Base-by-base conservation (phyloP, 2,113 vertebrate genomes). In the Anarhynchus alexandrinus region DNA sequence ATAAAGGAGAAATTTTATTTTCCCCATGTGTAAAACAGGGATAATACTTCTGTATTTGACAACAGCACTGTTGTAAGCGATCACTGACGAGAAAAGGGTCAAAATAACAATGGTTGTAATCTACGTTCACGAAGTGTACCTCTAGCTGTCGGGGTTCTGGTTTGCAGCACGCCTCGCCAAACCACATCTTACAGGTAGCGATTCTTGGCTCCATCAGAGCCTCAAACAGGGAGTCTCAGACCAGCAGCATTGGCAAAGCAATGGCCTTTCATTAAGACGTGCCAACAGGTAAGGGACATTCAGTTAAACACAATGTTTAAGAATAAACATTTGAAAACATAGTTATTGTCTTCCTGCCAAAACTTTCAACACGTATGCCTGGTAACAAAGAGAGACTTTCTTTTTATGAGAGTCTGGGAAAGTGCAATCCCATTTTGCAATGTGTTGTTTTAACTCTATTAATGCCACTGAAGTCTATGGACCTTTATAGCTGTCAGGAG, bases 101-200 rank as follows among this genome's bases (percentile, higher is more conserved):
- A 15, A 47, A 69, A 45, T n/a, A n/a, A 61, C 12, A 7, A 3
- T 0, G 5, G 57, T 5, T 42, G 16, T 34, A 23, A 21, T 11
- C 11, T 19, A 54, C 2, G 0, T 30, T 19, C 32, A 38, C 1
- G 2, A 34, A 34, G 4, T 0, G 0, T 10, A n/a, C 34, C 65
- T 25, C 49, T 17, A 18, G 47, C 32, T 26, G 36, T 2, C 15
- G 11, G 62, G 32, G 64, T 30, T 47, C 58, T 17, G 47, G 29
- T 25, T 25, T 49, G 59, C 42, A 32, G 59, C 20, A 54, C 0
- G 1, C 10, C 45, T n/a, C n/a, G 23, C 76, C 47, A 61, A 17
- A 19, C 34, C 18, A 5, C 40, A 47, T 13, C 29, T n/a, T 3
- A 23, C 12, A 36, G n/a, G 47, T 2, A 21, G 25, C 2, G 0